A percentile compares a stretch with the other conserved stretches of the same genome.
phyloP scores from a whole-genome alignment of 2,888 invertebrate species.

The Acrocyrtus sp. region DNA sequence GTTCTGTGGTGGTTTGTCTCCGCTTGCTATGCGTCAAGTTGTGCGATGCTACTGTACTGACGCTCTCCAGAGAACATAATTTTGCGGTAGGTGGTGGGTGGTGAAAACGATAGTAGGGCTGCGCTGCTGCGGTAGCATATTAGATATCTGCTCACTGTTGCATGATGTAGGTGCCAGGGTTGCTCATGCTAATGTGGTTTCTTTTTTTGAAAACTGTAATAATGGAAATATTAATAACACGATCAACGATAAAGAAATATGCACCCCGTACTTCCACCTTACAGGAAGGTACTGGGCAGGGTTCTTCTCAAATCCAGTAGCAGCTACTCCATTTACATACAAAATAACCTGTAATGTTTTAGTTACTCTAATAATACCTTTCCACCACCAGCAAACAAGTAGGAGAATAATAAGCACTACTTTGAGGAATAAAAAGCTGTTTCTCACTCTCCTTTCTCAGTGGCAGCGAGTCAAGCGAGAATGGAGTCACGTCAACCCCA shows the following conservation, averaged over 20 bases:
- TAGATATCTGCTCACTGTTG: too few relatives aligned
- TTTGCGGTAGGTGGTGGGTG: too few relatives aligned
- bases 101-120: too few relatives aligned
- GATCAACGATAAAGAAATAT: constrained; percentile 1
- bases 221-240: constrained; percentile 1
- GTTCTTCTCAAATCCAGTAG: constrained; percentile 54
- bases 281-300: neutral
- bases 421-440: constrained; percentile 30
- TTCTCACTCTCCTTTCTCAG: too few relatives aligned
- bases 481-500: constrained; percentile 27
- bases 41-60: too few relatives aligned
- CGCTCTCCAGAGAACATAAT: too few relatives aligned
- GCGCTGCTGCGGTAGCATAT: too few relatives aligned
- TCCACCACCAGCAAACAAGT: constrained; percentile 6
- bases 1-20: too few relatives aligned
- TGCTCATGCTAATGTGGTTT: too few relatives aligned
- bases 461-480: constrained; percentile 27
- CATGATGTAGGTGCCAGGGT: too few relatives aligned
- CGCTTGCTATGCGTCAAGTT: too few relatives aligned
- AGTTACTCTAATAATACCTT: constrained; percentile 49
- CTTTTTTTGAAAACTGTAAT: too few relatives aligned
- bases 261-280: neutral
- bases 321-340: constrained; percentile 51
- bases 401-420: constrained; percentile 29
- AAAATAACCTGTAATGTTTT: constrained; percentile 47